phyloP scores from a whole-genome alignment of 2,797 vertebrate genomes.

The Tapera naevia region DNA sequence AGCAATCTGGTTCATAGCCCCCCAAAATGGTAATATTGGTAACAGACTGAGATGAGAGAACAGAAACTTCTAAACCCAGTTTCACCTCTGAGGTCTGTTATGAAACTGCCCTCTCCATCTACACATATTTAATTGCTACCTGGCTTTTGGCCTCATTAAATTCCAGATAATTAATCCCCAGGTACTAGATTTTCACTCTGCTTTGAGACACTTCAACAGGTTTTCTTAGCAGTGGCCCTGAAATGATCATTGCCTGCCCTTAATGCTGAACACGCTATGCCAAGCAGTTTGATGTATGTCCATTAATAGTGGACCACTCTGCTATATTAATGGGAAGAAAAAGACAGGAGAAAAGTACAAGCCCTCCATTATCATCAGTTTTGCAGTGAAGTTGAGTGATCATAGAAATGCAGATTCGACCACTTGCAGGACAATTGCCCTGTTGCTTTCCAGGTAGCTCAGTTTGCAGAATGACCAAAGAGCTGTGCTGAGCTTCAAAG shows the following conservation, averaged over 20 bases:
- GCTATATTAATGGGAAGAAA: neutral
- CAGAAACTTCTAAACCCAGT: neutral
- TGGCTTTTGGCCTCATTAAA: conserved; percentile 69
- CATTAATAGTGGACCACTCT: conserved; percentile 22
- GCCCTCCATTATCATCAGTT: neutral
- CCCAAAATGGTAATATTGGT: neutral
- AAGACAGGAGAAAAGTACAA: neutral
- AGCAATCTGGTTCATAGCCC: neutral
- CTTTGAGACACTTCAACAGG: conserved; percentile 56
- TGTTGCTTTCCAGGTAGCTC: neutral
- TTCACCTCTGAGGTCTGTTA: neutral
- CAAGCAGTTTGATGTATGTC: conserved; percentile 42
- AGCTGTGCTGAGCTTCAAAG: neutral
- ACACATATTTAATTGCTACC: conserved; percentile 51
- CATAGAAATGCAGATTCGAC: neutral
- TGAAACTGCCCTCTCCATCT: conserved; percentile 27
- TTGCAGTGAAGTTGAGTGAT: neutral
- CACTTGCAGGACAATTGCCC: neutral
- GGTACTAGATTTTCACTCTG: conserved; percentile 66
- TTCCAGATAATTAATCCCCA: conserved; percentile 74
- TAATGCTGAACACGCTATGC: conserved; percentile 44
- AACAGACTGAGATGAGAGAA: neutral
- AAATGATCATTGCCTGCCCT: conserved; percentile 54
- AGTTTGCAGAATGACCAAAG: neutral
- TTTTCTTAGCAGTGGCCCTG: conserved; percentile 60